A percentile compares a stretch with the other conserved stretches of the same genome.
phyloP scores from a whole-genome alignment of 2,797 vertebrate species.

The Eulemur rubriventer region DNA sequence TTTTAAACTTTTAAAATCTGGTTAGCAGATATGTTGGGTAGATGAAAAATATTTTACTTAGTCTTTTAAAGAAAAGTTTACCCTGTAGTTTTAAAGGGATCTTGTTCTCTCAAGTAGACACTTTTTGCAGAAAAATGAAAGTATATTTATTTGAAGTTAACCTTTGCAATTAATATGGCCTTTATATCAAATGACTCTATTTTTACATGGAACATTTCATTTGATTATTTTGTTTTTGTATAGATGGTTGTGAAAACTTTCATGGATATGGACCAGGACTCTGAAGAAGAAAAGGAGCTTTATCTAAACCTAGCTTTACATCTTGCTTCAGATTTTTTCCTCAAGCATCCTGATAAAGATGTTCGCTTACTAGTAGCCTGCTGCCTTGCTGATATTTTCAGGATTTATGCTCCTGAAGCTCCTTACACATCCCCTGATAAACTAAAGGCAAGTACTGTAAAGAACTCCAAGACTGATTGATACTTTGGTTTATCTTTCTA shows the following conservation, averaged over 20 bases:
- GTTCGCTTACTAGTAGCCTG: constrained; percentile 97
- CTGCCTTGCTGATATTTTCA: constrained; percentile 98
- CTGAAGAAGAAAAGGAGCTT: constrained; percentile 98
- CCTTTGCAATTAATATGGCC: background rate
- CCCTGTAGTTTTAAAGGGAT: background rate
- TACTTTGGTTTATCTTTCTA: background rate
- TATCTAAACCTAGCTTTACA: constrained; percentile 97
- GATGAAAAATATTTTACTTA: constrained; percentile 18
- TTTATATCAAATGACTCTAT: background rate
- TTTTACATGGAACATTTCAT: background rate
- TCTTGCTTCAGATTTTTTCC: constrained; percentile 98
- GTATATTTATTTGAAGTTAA: constrained; percentile 26
- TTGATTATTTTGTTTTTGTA: constrained; percentile 54
- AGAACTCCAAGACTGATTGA: background rate
- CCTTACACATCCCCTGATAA: constrained; percentile 98
- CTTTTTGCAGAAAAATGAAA: background rate
- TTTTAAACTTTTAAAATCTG: constrained; percentile 8
- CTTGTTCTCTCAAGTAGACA: background rate
- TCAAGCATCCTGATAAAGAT: constrained; percentile 98
- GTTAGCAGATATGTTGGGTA: background rate
- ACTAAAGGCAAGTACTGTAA: constrained; percentile 90
- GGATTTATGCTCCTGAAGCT: constrained; percentile 98
- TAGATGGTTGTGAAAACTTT: constrained; percentile 99
- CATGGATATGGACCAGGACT: constrained; percentile 99
- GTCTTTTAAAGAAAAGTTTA: constrained; percentile 25